Evolutionary conservation across 2,113 vertebrate genomes (phyloP).

Genomic region (Dasypus novemcinctus): DNA sequence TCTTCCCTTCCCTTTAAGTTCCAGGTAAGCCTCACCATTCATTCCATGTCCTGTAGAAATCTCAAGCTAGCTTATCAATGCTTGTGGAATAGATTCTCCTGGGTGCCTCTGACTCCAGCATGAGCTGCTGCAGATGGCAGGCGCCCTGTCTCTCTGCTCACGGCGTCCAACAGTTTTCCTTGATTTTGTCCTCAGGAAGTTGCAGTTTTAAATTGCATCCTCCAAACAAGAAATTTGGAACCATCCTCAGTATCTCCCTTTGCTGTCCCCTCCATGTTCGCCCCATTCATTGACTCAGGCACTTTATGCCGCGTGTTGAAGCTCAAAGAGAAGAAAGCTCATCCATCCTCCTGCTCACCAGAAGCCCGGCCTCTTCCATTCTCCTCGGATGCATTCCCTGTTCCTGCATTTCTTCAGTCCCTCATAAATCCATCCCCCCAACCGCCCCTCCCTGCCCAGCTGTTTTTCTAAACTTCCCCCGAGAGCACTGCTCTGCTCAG

Average conservation of each 20-base stretch:
- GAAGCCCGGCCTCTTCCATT: neutral
- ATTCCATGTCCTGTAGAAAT: neutral
- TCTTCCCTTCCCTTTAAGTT: neutral
- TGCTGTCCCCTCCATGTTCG: neutral
- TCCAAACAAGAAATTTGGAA: neutral
- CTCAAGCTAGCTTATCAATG: neutral
- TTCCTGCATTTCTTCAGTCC: neutral
- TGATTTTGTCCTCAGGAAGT: neutral
- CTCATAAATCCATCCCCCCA: neutral
- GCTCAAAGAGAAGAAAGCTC: neutral
- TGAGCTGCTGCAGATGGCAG: accelerated
- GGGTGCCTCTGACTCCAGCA: neutral
- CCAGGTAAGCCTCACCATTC: neutral
- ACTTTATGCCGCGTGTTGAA: neutral
- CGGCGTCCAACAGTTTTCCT: neutral
- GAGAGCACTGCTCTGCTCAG: neutral
- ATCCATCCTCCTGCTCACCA: neutral
- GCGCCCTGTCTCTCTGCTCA: neutral
- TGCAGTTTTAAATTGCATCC: neutral
- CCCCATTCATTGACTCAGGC: neutral
- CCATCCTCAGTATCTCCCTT: accelerated
- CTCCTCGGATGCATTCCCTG: neutral
- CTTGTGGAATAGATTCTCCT: accelerated
- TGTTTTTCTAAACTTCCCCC: neutral
- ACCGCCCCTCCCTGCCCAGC: neutral